A percentile compares a stretch with the other conserved stretches of the same genome.
Conservation (phyloP, 2,797 vertebrate genomes). For the Heliangelus exortis region DNA sequence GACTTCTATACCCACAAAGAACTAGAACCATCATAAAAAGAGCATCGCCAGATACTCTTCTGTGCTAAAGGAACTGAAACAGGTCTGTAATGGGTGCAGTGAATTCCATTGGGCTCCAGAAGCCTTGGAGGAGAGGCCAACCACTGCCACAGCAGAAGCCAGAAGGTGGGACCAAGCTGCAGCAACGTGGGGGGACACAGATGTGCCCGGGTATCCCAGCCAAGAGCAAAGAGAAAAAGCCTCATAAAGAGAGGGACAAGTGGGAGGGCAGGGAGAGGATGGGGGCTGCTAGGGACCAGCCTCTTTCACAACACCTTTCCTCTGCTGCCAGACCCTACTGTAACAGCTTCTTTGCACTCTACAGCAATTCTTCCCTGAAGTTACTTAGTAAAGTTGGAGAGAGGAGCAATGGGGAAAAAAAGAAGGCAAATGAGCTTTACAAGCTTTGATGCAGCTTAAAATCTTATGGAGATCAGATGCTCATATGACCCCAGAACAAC, state of each 20-base stretch:
- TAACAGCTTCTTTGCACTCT: neutral
- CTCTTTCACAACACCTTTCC: neutral
- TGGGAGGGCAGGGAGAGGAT: neutral
- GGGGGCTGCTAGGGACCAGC: neutral
- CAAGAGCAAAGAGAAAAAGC: neutral
- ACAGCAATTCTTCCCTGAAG: neutral
- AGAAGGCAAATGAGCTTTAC: constrained; percentile 19
- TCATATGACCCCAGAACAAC: constrained; percentile 18
- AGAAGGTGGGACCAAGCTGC: neutral
- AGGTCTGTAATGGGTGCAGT: neutral
- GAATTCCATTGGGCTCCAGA: too few species aligned
- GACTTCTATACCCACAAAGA: neutral
- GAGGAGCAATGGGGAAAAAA: neutral
- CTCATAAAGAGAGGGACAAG: neutral
- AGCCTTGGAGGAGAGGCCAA: too few species aligned
- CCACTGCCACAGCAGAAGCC: neutral
- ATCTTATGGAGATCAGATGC: constrained; percentile 31
- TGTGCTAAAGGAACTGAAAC: neutral
- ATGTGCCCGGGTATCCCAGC: neutral
- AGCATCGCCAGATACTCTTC: neutral
- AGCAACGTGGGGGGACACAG: neutral
- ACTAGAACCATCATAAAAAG: neutral
- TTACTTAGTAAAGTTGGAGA: neutral
- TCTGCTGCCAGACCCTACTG: neutral
- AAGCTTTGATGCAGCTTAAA: constrained; percentile 47